Evolutionary conservation across 1,140 invertebrate genomes (phyloP).

Genomic region (Drosophila simulans): DNA sequence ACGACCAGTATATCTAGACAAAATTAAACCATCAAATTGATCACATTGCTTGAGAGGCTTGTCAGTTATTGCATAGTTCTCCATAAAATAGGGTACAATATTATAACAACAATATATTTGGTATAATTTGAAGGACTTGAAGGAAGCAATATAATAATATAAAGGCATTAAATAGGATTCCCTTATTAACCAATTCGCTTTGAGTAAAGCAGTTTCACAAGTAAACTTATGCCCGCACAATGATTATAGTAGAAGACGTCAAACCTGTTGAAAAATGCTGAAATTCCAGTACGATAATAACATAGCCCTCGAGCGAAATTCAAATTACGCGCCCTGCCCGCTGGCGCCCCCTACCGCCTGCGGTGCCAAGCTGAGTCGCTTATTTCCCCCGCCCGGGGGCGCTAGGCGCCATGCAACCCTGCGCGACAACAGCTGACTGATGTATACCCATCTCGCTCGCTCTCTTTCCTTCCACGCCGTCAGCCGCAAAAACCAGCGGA

Average conservation of each 20-base stretch:
- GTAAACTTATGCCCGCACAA: too few species aligned
- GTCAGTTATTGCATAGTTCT: neutral
- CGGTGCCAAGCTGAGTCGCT: constrained; percentile 1
- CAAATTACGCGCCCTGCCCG: constrained; percentile 15
- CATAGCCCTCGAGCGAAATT: neutral
- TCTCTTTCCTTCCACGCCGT: constrained; percentile 61
- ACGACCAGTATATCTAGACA: neutral
- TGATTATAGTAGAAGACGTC: neutral
- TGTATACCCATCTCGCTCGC: constrained; percentile 2
- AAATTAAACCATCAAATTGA: constrained; percentile 18
- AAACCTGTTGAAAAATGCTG: neutral
- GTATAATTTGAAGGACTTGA: too few species aligned
- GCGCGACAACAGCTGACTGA: constrained; percentile 18
- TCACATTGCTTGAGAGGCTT: neutral
- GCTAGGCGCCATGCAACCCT: constrained; percentile 10
- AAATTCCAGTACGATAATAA: neutral
- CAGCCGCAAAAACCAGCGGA: constrained; percentile 25
- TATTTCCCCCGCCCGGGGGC: constrained; percentile 22
- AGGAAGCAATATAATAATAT: too few species aligned
- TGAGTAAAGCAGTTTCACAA: too few species aligned
- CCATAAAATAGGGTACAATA: too few species aligned
- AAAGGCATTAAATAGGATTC: too few species aligned
- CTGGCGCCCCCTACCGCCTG: constrained; percentile 30
- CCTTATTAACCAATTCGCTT: too few species aligned
- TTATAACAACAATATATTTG: too few species aligned